These are phyloP conservation scores for Cichlasoma orientale DNA, from an alignment of 2,797 vertebrate species.

Conservation along the genomic window DNA sequence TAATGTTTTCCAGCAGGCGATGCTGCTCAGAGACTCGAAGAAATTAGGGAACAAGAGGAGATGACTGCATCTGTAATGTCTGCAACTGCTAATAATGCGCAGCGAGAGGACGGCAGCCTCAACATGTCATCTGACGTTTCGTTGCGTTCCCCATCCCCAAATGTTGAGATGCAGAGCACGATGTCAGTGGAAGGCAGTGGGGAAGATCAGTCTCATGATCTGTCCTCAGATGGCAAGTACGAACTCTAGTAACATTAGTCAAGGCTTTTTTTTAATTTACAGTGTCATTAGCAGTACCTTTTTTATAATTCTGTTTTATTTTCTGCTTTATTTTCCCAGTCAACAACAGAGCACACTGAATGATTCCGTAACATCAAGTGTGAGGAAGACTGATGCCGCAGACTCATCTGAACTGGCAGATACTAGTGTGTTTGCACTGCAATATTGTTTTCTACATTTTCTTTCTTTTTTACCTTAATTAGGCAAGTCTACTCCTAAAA, in stretches of 20 bases:
- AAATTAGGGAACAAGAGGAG: conserved; percentile 92
- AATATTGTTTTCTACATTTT: not conserved
- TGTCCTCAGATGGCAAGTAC: conserved; percentile 91
- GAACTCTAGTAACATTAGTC: conserved; percentile 70
- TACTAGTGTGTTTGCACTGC: conserved; percentile 49
- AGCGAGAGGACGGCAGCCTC: conserved; percentile 70
- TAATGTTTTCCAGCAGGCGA: conserved; percentile 63
- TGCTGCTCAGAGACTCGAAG: conserved; percentile 82
- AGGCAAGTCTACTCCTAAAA: not conserved
- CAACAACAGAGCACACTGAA: conserved; percentile 39
- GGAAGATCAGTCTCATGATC: conserved; percentile 84
- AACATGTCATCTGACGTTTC: conserved; percentile 71
- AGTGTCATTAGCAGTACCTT: conserved; percentile 30
- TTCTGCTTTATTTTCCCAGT: no score
- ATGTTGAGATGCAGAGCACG: conserved; percentile 62
- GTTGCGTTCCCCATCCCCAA: conserved; percentile 70
- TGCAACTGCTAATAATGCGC: conserved; percentile 53
- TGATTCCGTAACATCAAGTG: conserved; percentile 16
- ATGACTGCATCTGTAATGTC: conserved; percentile 55
- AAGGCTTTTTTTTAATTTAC: not conserved
- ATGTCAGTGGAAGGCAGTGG: conserved; percentile 59
- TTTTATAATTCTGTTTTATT: no score
- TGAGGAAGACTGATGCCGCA: conserved; percentile 11
- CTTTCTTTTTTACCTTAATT: not conserved
- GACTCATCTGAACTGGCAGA: conserved; percentile 28